Evolutionary conservation across 2,113 vertebrate genomes (phyloP).

Genomic region (Dasyurus viverrinus): DNA sequence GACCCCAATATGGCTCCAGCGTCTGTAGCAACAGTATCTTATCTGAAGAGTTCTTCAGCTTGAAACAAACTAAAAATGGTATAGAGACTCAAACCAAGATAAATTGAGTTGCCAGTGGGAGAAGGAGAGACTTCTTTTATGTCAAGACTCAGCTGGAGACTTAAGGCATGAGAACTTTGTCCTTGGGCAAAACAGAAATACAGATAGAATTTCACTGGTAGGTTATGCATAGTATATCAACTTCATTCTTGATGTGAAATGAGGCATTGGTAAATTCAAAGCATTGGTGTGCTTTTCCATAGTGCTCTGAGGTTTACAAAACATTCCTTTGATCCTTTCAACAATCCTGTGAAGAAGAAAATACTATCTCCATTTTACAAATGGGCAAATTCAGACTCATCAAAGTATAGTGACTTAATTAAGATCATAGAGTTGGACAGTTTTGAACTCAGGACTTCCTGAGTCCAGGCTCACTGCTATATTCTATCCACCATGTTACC

Average conservation of each 20-base stretch:
- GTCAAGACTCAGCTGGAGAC: not conserved
- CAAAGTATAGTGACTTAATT: not conserved
- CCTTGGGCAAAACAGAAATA: not conserved
- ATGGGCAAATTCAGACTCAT: not conserved
- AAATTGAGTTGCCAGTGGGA: not conserved
- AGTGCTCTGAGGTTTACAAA: not conserved
- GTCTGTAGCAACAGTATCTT: not conserved
- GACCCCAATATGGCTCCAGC: not conserved
- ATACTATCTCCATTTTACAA: not conserved
- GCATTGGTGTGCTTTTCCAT: not conserved
- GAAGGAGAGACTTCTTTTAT: not conserved
- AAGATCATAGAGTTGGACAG: not conserved
- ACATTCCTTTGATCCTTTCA: not conserved
- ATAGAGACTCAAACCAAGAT: not conserved
- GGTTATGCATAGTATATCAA: not conserved
- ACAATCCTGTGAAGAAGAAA: not conserved
- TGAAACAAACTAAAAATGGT: not conserved
- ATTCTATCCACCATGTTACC: not conserved
- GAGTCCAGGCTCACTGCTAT: not conserved
- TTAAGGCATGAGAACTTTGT: not conserved
- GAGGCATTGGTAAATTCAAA: not conserved
- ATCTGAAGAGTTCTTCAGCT: not conserved
- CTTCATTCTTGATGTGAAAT: not conserved
- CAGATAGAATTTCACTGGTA: not conserved
- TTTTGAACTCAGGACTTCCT: not conserved